These are phyloP conservation scores for Dicyrtomina minuta DNA, from an alignment of 2,888 invertebrate species.

Conservation along the genomic window DNA sequence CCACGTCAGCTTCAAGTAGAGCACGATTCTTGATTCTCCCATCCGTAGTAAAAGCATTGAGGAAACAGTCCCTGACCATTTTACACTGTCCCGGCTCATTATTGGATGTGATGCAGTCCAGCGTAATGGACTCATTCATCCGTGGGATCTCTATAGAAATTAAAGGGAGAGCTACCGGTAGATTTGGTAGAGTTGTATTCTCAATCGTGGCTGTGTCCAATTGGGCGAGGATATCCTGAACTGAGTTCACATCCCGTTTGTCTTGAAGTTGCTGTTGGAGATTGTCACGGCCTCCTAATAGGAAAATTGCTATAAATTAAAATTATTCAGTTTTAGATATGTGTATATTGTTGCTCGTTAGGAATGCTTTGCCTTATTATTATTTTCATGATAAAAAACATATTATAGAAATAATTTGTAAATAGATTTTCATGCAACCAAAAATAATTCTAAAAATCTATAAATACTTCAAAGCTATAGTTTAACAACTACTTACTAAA, in stretches of 20 bases:
- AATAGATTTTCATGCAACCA: neutral
- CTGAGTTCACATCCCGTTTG: constrained; percentile 28
- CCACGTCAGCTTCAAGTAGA: constrained; percentile 26
- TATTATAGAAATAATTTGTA: neutral
- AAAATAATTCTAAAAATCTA: neutral
- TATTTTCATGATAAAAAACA: neutral
- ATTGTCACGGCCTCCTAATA: constrained; percentile 32
- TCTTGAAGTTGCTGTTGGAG: constrained; percentile 17
- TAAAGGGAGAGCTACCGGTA: too few relatives aligned
- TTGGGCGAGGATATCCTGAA: constrained; percentile 31
- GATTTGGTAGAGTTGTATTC: constrained; percentile 21
- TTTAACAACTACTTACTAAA: too few relatives aligned
- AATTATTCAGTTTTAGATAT: constrained; percentile 30
- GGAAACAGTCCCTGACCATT: constrained; percentile 26
- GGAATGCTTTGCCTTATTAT: neutral
- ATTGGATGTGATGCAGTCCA: constrained; percentile 33
- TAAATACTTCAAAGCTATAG: too few relatives aligned
- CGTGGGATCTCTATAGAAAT: constrained; percentile 17
- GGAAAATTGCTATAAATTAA: constrained; percentile 34
- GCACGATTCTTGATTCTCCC: constrained; percentile 31
- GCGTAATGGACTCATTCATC: constrained; percentile 20
- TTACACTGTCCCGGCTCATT: constrained; percentile 34
- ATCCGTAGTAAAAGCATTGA: constrained; percentile 29
- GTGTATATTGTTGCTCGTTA: neutral
- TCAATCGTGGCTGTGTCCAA: constrained; percentile 31